Base-by-base conservation (phyloP, 37 sponge, comb jelly and placozoan species). In the Halisarca cf. caerulea region DNA sequence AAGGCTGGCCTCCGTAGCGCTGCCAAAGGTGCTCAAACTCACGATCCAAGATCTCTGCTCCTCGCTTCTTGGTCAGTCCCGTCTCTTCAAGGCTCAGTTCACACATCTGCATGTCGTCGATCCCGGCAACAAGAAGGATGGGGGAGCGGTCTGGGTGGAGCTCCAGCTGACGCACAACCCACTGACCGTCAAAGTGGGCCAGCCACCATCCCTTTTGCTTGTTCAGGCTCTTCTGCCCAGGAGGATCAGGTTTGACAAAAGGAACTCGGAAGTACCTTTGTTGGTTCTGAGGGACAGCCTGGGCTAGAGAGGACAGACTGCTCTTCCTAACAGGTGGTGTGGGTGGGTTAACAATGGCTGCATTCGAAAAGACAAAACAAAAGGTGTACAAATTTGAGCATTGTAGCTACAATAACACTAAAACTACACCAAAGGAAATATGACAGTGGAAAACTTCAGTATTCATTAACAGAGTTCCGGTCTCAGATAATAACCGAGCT, bases 161-260 rank as follows among this genome's bases (percentile, higher is more conserved):
- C 59, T 98, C 99, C 70, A 98, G 37, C 83, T 98, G 99, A 14
- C 99, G 82, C 40, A 82, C 99, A n/a, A 96, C 82, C 97, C 97
- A 98, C 78, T 96, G 88, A 27, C 99, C 99, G 39, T 96, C 89
- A 81, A 98, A 98, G 85, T 98, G 99, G 3, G 99, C 99, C 68
- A 89, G 96, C 99, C 99, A 98, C 99, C 99, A 98, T 35, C 99
- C 98, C 36, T 91, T 91, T 66, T 80, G 66, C 35, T 92, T 78
- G 68, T 91, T 78, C 73, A 89, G 80, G 3, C 66, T 83, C 58
- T 27, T 69, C 32, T 71, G 72, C 9, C 69, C 77, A 37, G 62
- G 60, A 23, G 58, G 59, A 2, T 79, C 91, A 2, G 98, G 91
- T 24, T 89, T 78, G 23, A 93, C 80, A 79, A 98, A 98, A 32